phyloP scores from a whole-genome alignment of 2,797 vertebrate genomes.

The Malurus splendens region DNA sequence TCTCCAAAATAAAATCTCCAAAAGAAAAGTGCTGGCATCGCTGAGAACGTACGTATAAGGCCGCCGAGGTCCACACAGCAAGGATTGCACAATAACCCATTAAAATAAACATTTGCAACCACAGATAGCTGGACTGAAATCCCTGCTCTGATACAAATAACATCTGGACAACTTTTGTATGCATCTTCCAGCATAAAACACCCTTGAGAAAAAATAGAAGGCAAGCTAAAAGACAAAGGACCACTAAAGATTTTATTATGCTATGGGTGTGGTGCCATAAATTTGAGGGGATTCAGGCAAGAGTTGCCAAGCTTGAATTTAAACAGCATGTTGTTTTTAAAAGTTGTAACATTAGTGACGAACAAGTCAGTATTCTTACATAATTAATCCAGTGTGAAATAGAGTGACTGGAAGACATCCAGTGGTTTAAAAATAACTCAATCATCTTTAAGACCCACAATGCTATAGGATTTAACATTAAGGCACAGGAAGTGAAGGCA shows the following conservation, averaged over 20 bases:
- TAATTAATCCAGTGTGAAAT: slow-evolving; percentile 83
- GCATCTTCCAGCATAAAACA: slow-evolving; percentile 83
- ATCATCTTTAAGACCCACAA: slow-evolving; percentile 72
- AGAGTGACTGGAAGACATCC: slow-evolving; percentile 74
- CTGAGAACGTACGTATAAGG: slow-evolving; percentile 71
- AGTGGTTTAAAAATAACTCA: slow-evolving; percentile 81
- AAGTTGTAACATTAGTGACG: slow-evolving; percentile 77
- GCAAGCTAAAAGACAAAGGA: slow-evolving; percentile 78
- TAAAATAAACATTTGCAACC: slow-evolving; percentile 84
- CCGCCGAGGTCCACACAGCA: slow-evolving; percentile 69
- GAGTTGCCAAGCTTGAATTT: slow-evolving; percentile 83
- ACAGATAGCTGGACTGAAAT: slow-evolving; percentile 80
- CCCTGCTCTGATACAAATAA: slow-evolving; percentile 81
- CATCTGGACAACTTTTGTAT: slow-evolving; percentile 86
- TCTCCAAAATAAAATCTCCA: slow-evolving; percentile 61
- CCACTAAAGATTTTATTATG: slow-evolving; percentile 82
- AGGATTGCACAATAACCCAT: slow-evolving; percentile 80
- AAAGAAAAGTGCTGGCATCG: slow-evolving; percentile 71
- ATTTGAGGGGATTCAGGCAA: slow-evolving; percentile 75
- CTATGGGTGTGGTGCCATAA: slow-evolving; percentile 83
- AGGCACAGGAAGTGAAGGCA: slow-evolving; percentile 70
- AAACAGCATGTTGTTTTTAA: slow-evolving; percentile 84
- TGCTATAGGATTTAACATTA: slow-evolving; percentile 72
- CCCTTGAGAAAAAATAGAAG: slow-evolving; percentile 80
- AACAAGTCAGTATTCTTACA: slow-evolving; percentile 80